phyloP scores from a whole-genome alignment of 2,888 invertebrate species.

The Aphrophora alni region DNA sequence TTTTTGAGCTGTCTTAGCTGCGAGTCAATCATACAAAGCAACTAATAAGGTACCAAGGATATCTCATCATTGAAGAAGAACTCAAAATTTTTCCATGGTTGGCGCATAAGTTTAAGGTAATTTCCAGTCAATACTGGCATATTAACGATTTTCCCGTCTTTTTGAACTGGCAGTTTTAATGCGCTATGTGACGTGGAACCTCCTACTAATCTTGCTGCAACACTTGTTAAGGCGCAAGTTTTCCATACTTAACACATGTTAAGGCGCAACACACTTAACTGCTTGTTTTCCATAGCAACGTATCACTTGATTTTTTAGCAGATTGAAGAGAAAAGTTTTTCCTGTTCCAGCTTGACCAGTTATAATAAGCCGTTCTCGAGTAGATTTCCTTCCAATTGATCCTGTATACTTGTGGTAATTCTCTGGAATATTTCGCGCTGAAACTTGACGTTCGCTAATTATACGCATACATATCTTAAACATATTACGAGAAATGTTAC shows the following conservation, averaged over 20 bases:
- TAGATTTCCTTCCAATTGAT: too few species aligned
- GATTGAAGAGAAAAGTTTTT: not conserved
- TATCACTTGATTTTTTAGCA: not conserved
- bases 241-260: too few species aligned
- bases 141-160: not conserved
- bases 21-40: not conserved
- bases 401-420: too few species aligned
- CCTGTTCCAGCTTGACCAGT: conserved; percentile 39
- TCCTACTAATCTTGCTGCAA: not conserved
- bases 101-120: not conserved
- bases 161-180: not conserved
- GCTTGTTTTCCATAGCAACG: not conserved
- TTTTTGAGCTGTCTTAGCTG: not conserved
- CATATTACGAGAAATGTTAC: too few species aligned
- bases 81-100: not conserved
- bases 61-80: not conserved
- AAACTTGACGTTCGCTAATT: too few species aligned
- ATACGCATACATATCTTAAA: not conserved
- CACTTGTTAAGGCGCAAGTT: not conserved
- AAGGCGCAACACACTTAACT: not conserved
- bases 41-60: not conserved
- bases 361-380: conserved; percentile 39
- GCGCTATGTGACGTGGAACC: not conserved
- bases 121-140: not conserved
- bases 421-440: not conserved